A percentile compares a stretch with the other conserved stretches of the same genome.
Conservation (phyloP, 2,113 vertebrate species). For the Lates calcarifer region DNA sequence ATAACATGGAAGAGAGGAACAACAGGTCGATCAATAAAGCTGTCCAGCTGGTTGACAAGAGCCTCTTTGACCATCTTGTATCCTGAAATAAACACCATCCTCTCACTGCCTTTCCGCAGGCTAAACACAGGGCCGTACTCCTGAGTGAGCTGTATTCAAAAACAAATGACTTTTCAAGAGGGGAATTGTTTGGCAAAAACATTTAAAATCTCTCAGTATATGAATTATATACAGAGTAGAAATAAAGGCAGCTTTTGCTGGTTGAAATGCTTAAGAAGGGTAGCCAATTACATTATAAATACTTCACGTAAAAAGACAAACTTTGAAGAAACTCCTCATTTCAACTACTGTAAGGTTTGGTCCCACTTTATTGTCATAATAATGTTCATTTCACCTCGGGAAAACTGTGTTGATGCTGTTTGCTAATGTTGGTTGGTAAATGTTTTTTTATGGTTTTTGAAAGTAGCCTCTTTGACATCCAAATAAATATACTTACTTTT, state of each 20-base stretch:
- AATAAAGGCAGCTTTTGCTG: background rate
- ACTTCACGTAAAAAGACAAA: background rate
- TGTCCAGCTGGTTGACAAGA: slow-evolving; percentile 84
- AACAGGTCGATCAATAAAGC: slow-evolving; percentile 79
- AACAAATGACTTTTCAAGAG: background rate
- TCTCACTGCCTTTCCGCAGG: slow-evolving; percentile 36
- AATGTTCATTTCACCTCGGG: too few species aligned
- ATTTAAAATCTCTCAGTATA: background rate
- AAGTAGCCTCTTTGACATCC: background rate
- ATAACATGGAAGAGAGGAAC: slow-evolving; percentile 65
- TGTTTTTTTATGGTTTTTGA: too few species aligned
- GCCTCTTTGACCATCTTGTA: slow-evolving; percentile 87
- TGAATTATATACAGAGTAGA: background rate
- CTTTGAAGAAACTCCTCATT: background rate
- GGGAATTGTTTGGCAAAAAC: background rate
- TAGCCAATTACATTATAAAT: background rate
- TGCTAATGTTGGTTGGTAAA: too few species aligned
- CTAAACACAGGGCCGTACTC: slow-evolving; percentile 85
- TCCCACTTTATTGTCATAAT: too few species aligned
- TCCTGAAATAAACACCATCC: slow-evolving; percentile 79
- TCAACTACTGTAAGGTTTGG: too few species aligned
- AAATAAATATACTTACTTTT: too few species aligned
- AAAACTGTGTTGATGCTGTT: too few species aligned
- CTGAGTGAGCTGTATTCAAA: slow-evolving; percentile 76
- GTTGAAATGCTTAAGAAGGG: too few species aligned